Evolutionary conservation across 2,888 invertebrate species (phyloP).

Genomic region (Latrodectus elegans): DNA sequence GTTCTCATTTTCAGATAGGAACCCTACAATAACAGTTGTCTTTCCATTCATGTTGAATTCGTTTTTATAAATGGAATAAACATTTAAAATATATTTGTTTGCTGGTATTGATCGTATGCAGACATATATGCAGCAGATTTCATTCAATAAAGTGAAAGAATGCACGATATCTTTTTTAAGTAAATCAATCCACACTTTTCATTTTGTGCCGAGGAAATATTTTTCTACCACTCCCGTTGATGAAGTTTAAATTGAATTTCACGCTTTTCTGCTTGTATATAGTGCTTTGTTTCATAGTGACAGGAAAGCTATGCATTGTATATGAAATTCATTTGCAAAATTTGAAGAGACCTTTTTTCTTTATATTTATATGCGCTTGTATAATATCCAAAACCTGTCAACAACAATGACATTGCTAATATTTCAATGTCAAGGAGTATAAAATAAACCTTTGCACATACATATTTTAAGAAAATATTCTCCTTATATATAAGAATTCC

Average conservation of each 20-base stretch:
- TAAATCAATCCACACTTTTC: too few relatives aligned
- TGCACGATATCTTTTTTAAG: too few relatives aligned
- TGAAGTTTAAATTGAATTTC: conserved; percentile 5
- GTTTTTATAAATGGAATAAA: too few relatives aligned
- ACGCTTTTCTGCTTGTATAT: background rate
- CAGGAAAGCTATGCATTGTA: background rate
- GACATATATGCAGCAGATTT: too few relatives aligned
- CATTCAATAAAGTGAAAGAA: too few relatives aligned
- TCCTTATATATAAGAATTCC: background rate
- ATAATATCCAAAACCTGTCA: background rate
- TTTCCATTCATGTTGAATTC: too few relatives aligned
- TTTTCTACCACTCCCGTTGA: background rate
- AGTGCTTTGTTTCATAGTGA: background rate
- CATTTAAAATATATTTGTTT: too few relatives aligned
- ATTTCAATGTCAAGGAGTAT: background rate
- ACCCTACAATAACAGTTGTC: too few relatives aligned
- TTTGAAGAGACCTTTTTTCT: background rate
- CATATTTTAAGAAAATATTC: background rate
- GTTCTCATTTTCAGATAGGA: too few relatives aligned
- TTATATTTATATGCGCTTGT: background rate
- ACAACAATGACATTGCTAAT: background rate
- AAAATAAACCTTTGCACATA: background rate
- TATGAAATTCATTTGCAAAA: background rate
- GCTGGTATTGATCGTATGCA: too few relatives aligned
- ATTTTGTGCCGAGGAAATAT: background rate